Evolutionary conservation across 2,888 invertebrate species (phyloP).

Genomic region (Muscina levida): DNA sequence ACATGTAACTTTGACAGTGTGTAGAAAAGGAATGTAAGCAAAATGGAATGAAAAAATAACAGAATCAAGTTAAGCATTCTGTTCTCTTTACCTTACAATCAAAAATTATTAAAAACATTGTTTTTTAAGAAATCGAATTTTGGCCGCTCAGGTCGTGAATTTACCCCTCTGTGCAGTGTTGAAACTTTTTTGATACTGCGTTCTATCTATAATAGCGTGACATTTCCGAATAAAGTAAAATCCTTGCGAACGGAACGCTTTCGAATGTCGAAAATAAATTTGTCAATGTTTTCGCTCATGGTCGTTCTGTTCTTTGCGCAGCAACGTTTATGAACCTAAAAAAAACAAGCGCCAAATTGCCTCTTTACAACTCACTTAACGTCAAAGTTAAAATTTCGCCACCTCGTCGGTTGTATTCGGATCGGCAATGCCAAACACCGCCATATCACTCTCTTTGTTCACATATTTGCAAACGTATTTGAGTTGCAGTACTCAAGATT

Average conservation of each 20-base stretch:
- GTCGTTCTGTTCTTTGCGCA: background rate
- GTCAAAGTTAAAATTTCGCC: background rate
- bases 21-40: too few relatives aligned
- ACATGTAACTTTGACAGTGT: too few relatives aligned
- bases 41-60: too few relatives aligned
- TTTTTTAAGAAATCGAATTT: too few relatives aligned
- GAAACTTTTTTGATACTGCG: background rate
- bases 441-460: background rate
- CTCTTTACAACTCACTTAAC: too few relatives aligned
- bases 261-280: background rate
- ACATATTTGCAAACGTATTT: slow-evolving; percentile 32
- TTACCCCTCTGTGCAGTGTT: background rate
- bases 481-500: slow-evolving; percentile 59
- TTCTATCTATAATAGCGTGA: slow-evolving; percentile 71
- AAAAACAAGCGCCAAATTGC: too few relatives aligned
- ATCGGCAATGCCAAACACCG: background rate
- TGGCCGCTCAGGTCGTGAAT: too few relatives aligned
- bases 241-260: slow-evolving; percentile 68
- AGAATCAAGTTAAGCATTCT: too few relatives aligned
- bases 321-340: background rate
- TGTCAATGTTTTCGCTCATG: background rate
- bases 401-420: background rate
- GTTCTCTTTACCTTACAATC: too few relatives aligned
- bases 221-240: slow-evolving; percentile 73
- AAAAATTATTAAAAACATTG: too few relatives aligned